Conservation (phyloP, 2,797 vertebrate genomes). For the Urosaurus nigricauda region DNA sequence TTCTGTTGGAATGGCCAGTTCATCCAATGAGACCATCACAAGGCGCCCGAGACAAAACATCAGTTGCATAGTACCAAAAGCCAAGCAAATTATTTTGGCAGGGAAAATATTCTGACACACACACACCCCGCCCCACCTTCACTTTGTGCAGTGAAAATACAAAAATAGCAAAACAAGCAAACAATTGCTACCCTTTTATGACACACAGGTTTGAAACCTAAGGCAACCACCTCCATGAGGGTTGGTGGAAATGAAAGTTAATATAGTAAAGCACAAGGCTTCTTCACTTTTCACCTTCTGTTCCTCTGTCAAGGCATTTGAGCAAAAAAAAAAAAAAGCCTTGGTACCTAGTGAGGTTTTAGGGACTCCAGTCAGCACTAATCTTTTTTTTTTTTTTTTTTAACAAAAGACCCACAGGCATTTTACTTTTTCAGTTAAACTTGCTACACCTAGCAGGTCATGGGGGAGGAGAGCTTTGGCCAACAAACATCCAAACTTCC, state of each 20-base stretch:
- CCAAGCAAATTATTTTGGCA: neutral
- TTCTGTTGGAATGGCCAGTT: neutral
- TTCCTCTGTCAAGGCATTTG: neutral
- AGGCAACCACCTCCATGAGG: neutral
- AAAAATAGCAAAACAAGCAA: neutral
- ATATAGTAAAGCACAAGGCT: neutral
- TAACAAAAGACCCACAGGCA: neutral
- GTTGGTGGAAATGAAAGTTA: neutral
- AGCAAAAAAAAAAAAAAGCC: too few relatives aligned
- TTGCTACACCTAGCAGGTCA: conserved; percentile 44
- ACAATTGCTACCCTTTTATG: neutral
- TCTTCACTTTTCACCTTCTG: too few relatives aligned
- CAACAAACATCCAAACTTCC: conserved; percentile 36
- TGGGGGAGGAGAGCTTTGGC: conserved; percentile 8
- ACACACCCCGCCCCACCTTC: neutral
- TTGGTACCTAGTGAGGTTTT: neutral
- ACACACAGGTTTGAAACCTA: neutral
- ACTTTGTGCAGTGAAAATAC: neutral
- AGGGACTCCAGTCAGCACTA: neutral
- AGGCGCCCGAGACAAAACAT: neutral
- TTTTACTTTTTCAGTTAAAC: conserved; percentile 26
- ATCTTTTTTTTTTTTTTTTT: too few relatives aligned
- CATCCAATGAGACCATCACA: neutral
- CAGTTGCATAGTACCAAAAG: neutral
- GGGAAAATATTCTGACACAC: neutral